Percentiles rank a stretch among this genome's conserved stretches.
phyloP scores from a whole-genome alignment of 2,888 invertebrate genomes.

The Trachelus tabidus region DNA sequence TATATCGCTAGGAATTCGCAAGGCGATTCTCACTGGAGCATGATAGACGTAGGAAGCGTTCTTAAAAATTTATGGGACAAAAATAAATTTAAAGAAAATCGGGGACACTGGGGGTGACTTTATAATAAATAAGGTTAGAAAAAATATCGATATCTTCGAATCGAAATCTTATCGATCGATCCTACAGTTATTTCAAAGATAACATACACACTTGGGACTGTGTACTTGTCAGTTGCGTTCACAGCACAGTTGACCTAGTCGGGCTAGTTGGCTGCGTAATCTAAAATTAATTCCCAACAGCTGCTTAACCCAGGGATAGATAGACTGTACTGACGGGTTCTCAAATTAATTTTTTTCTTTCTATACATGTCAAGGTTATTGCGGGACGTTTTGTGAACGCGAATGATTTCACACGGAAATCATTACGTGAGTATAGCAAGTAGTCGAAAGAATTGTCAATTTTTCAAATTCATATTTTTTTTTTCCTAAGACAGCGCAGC shows the following conservation, averaged over 20 bases:
- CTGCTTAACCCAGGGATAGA: constrained; percentile 34
- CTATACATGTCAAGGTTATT: background rate
- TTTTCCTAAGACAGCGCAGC: background rate
- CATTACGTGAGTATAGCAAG: background rate
- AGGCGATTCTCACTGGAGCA: background rate
- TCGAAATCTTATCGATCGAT: background rate
- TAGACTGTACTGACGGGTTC: background rate
- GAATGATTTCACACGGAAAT: background rate
- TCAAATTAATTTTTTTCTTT: background rate
- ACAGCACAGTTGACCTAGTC: background rate
- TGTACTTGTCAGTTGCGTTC: background rate
- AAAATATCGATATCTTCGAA: background rate
- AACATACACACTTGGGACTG: background rate
- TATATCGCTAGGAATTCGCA: background rate
- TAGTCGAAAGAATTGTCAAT: background rate
- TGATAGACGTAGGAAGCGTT: background rate
- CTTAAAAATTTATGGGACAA: background rate
- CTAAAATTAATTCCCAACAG: constrained; percentile 64
- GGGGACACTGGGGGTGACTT: background rate
- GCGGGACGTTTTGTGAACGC: background rate
- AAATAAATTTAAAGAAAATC: background rate
- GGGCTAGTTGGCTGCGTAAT: constrained; percentile 49
- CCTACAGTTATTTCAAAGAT: background rate
- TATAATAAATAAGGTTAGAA: background rate
- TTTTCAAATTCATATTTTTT: background rate